Evolutionary conservation across 1,140 invertebrate genomes (phyloP).

Genomic region (Pseudomyrmex flavicornis): DNA sequence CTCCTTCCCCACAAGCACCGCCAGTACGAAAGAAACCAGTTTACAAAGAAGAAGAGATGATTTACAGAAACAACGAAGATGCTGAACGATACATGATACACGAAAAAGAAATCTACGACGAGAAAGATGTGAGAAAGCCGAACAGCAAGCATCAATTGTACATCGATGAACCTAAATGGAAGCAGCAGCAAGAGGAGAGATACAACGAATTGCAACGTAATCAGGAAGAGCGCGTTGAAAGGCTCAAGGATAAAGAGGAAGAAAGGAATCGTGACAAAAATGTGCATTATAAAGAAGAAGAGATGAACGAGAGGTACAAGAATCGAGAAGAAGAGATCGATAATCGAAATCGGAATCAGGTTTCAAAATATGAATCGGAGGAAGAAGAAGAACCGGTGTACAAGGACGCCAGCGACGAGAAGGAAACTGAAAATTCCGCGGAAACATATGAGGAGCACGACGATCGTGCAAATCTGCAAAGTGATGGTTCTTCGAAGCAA

Average conservation of each 20-base stretch:
- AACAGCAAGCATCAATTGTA: slow-evolving; percentile 37
- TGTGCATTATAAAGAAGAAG: slow-evolving; percentile 37
- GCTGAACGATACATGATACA: slow-evolving; percentile 70
- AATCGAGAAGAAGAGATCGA: slow-evolving; percentile 54
- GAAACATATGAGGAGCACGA: slow-evolving; percentile 29
- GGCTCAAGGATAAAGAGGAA: slow-evolving; percentile 66
- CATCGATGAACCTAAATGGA: slow-evolving; percentile 72
- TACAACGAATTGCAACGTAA: slow-evolving; percentile 69
- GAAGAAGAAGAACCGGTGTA: slow-evolving; percentile 1
- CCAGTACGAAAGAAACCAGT: too few species aligned
- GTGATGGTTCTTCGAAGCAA: background rate
- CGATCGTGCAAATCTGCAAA: background rate
- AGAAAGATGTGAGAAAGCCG: slow-evolving; percentile 69
- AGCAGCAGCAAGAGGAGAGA: slow-evolving; percentile 69
- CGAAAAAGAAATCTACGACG: slow-evolving; percentile 69
- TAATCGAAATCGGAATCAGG: slow-evolving; percentile 30
- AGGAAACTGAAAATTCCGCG: slow-evolving; percentile 40
- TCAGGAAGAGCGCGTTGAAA: slow-evolving; percentile 68
- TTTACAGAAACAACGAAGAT: slow-evolving; percentile 71
- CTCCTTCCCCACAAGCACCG: too few species aligned
- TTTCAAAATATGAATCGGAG: background rate
- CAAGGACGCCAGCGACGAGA: slow-evolving; percentile 6
- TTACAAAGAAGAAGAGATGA: slow-evolving; percentile 65
- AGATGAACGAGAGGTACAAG: slow-evolving; percentile 28
- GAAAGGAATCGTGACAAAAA: slow-evolving; percentile 26